Conservation (phyloP, 2,113 vertebrate genomes). For the Ceuthmochares aereus region DNA sequence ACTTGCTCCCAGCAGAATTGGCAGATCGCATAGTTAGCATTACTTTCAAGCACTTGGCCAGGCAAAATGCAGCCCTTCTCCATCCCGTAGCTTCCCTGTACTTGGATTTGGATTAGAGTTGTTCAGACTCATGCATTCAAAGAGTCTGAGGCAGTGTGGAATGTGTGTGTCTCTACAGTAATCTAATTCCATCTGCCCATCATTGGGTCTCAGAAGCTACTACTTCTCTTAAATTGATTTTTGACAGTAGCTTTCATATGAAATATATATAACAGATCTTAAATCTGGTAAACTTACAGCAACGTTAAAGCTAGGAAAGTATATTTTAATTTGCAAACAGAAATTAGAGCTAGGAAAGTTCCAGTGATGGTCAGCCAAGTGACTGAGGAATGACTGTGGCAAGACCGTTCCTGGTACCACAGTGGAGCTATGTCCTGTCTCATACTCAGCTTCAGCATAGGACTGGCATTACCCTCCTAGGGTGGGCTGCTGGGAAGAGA, state of each 20-base stretch:
- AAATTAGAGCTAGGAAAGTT: neutral
- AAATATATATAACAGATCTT: neutral
- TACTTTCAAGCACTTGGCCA: slow-evolving; percentile 8
- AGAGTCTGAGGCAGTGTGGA: neutral
- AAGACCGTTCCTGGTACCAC: neutral
- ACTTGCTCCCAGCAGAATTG: slow-evolving; percentile 9
- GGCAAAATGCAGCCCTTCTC: neutral
- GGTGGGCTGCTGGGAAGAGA: neutral
- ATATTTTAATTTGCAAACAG: neutral
- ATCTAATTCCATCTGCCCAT: neutral
- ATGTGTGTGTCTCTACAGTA: neutral
- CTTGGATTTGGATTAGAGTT: neutral
- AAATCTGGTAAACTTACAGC: neutral
- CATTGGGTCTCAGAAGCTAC: neutral
- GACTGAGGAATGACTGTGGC: neutral
- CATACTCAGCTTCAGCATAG: neutral
- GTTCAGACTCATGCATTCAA: neutral
- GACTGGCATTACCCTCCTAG: neutral
- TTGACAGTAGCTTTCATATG: neutral
- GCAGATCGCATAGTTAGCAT: neutral
- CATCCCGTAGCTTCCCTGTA: neutral
- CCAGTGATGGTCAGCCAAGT: neutral
- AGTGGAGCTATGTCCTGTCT: neutral
- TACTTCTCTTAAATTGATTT: neutral
- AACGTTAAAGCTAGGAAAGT: neutral